phyloP scores from a whole-genome alignment of 2,113 vertebrate genomes.

The Percina caprodes region DNA sequence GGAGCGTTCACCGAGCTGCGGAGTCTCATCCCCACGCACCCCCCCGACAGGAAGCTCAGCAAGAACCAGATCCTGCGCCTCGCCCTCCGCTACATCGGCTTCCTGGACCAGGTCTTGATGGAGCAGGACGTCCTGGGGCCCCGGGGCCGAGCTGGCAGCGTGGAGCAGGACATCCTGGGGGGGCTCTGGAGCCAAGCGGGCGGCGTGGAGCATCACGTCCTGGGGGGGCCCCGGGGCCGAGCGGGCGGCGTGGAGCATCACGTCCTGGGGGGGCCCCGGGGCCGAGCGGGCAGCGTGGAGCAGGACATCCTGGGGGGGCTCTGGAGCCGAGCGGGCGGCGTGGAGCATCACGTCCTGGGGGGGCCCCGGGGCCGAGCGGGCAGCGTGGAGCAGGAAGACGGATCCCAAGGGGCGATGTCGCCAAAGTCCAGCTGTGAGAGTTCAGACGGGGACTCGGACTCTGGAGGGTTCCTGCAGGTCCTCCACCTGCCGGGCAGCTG shows the following conservation, averaged over 20 bases:
- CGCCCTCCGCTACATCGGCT: constrained; percentile 67
- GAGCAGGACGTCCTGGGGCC: too few species aligned
- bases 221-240: too few species aligned
- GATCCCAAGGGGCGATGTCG: neutral
- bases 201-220: too few species aligned
- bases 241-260: too few species aligned
- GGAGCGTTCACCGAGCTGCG: constrained; percentile 64
- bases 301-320: too few species aligned
- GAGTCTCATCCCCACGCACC: constrained; percentile 66
- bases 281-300: too few species aligned
- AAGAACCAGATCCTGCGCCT: constrained; percentile 71
- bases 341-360: too few species aligned
- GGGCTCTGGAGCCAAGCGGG: too few species aligned
- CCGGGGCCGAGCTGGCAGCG: too few species aligned
- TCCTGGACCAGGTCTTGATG: constrained; percentile 57
- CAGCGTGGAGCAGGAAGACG: constrained; percentile 33
- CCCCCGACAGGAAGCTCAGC: constrained; percentile 71
- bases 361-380: neutral
- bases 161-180: too few species aligned
- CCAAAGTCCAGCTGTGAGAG: constrained; percentile 33
- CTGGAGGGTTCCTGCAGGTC: constrained; percentile 18
- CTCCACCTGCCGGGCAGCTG: neutral
- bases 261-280: too few species aligned
- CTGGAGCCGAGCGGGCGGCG: neutral
- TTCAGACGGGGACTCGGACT: constrained; percentile 30